phyloP scores from a whole-genome alignment of 1,140 invertebrate species.

The Orius insidiosus region DNA sequence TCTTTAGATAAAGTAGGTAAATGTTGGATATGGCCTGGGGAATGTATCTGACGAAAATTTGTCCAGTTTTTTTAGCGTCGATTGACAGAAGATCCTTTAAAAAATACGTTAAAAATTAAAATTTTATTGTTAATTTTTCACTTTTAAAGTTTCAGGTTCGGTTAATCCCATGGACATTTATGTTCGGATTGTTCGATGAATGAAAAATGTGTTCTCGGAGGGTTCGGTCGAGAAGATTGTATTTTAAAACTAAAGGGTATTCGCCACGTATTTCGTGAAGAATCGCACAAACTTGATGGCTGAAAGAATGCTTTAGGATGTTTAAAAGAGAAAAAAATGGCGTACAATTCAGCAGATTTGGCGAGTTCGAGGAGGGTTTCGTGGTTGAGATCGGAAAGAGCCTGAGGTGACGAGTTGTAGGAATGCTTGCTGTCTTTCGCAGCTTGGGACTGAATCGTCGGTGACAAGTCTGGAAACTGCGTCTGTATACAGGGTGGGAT shows the following conservation, averaged over 20 bases:
- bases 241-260: conserved; percentile 36
- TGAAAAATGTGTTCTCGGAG: conserved; percentile 28
- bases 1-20: conserved; percentile 13
- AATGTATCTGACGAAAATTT: conserved; percentile 17
- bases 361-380: conserved; percentile 17
- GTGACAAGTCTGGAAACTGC: conserved; percentile 34
- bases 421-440: conserved; percentile 64
- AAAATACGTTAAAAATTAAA: conserved; percentile 1
- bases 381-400: conserved; percentile 25
- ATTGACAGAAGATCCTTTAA: conserved; percentile 20
- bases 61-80: conserved; percentile 18
- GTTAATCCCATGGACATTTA: conserved; percentile 14
- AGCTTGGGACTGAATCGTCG: conserved; percentile 35
- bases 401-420: conserved; percentile 51
- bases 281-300: conserved; percentile 42
- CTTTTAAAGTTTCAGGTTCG: conserved; percentile 18
- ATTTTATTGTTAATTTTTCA: conserved; percentile 11
- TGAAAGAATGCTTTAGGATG: conserved; percentile 20
- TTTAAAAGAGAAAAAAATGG: neutral
- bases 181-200: conserved; percentile 18
- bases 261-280: conserved; percentile 36
- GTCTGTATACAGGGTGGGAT: conserved; percentile 23
- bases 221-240: conserved; percentile 36
- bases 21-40: conserved; percentile 12
- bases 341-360: conserved; percentile 20